Evolutionary conservation across 2,797 vertebrate genomes (phyloP).

Genomic region (Falco columbarius): DNA sequence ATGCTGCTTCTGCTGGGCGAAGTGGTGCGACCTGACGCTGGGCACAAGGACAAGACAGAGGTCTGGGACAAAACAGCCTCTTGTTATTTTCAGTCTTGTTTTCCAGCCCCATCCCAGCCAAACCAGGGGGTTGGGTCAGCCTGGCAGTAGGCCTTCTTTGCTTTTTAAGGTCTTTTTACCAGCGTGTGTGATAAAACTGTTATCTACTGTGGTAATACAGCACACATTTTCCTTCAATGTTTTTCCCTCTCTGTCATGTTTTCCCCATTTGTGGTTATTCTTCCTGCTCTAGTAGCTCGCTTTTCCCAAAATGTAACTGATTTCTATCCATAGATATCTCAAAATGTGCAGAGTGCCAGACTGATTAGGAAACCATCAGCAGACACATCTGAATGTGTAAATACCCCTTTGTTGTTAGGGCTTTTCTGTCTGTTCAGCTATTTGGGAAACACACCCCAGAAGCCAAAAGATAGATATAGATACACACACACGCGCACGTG

Average conservation of each 20-base stretch:
- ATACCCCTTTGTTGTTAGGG: neutral
- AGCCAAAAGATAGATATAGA: conserved; percentile 33
- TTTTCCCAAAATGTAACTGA: conserved; percentile 6
- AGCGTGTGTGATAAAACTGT: neutral
- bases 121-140: rapidly evolving
- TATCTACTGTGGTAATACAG: neutral
- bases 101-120: neutral
- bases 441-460: conserved; percentile 28
- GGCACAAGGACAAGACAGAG: neutral
- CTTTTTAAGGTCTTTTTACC: neutral
- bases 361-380: neutral
- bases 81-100: neutral
- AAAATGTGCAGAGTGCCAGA: neutral
- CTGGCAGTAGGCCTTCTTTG: neutral
- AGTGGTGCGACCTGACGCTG: rapidly evolving
- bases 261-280: neutral
- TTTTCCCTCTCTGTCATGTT: neutral
- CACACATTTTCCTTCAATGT: neutral
- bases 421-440: conserved; percentile 53
- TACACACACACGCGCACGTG: neutral
- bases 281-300: neutral
- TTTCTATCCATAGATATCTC: conserved; percentile 36
- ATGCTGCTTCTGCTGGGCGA: neutral
- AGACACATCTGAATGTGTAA: conserved; percentile 19
- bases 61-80: neutral